Conservation (phyloP, 2,888 invertebrate genomes). For the Pandemis heparana region DNA sequence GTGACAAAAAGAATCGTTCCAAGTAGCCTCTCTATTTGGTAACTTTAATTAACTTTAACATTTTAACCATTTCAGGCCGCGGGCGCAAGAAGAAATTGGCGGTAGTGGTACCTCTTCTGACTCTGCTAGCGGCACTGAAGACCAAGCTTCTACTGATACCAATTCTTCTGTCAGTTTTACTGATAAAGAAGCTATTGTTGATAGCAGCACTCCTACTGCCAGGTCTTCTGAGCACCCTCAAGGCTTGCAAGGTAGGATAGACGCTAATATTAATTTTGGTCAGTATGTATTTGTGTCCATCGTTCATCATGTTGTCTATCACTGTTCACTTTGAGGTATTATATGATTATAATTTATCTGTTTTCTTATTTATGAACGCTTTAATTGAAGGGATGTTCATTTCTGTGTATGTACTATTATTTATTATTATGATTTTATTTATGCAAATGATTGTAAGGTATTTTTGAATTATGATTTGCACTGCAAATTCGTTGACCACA, state of each 20-base stretch:
- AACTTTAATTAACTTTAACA: not conserved
- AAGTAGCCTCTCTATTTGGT: not conserved
- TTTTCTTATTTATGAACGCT: not conserved
- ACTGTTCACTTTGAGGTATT: conserved; percentile 16
- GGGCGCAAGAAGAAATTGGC: conserved; percentile 84
- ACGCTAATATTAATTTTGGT: conserved; percentile 32
- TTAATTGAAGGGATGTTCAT: too few species aligned
- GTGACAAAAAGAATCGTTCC: too few species aligned
- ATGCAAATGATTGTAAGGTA: too few species aligned
- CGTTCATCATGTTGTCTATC: conserved; percentile 7
- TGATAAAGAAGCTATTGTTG: conserved; percentile 88
- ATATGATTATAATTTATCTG: not conserved
- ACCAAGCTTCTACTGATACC: conserved; percentile 87
- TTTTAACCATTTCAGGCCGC: conserved; percentile 66
- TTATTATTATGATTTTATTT: too few species aligned
- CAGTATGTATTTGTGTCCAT: conserved; percentile 15
- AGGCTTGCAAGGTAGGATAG: conserved; percentile 80
- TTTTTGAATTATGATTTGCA: too few species aligned
- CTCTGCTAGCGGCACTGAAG: conserved; percentile 82
- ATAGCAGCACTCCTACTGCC: conserved; percentile 87
- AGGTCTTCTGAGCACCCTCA: conserved; percentile 84
- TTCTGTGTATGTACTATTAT: too few species aligned
- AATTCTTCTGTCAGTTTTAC: conserved; percentile 86
- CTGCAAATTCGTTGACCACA: too few species aligned
- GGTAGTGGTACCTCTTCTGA: conserved; percentile 81